A percentile compares a stretch with the other conserved stretches of the same genome.
Evolutionary conservation across 2,888 invertebrate genomes (phyloP).

Genomic region (Euplexia lucipara): DNA sequence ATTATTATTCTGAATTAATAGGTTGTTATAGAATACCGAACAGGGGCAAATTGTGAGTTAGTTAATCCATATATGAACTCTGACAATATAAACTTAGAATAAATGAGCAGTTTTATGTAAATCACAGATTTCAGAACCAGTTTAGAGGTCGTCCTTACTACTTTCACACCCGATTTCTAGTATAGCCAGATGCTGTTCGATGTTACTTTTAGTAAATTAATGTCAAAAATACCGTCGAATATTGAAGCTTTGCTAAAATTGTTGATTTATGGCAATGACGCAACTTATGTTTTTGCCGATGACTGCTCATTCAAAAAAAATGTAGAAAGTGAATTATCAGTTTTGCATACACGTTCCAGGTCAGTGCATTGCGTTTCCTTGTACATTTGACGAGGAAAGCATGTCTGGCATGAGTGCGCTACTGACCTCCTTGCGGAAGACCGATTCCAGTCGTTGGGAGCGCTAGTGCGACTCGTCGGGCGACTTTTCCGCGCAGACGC

Average conservation of each 20-base stretch:
- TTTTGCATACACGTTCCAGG: slow-evolving; percentile 42
- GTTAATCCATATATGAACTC: slow-evolving; percentile 56
- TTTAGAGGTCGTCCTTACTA: slow-evolving; percentile 78
- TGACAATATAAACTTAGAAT: slow-evolving; percentile 67
- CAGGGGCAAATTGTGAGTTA: slow-evolving; percentile 59
- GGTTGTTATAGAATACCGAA: slow-evolving; percentile 36
- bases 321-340: slow-evolving; percentile 65
- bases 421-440: slow-evolving; percentile 85
- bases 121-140: slow-evolving; percentile 80
- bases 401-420: slow-evolving; percentile 72
- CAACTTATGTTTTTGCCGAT: slow-evolving; percentile 53
- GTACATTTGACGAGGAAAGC: slow-evolving; percentile 58
- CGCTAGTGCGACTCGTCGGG: slow-evolving; percentile 76
- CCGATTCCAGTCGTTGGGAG: slow-evolving; percentile 74
- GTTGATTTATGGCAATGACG: slow-evolving; percentile 49
- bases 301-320: slow-evolving; percentile 52
- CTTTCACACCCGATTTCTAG: slow-evolving; percentile 87
- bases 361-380: slow-evolving; percentile 44
- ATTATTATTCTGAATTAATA: slow-evolving; percentile 39
- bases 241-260: slow-evolving; percentile 44
- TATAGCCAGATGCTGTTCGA: slow-evolving; percentile 71
- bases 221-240: slow-evolving; percentile 42
- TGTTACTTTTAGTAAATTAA: slow-evolving; percentile 73
- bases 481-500: slow-evolving; percentile 83
- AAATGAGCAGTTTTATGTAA: slow-evolving; percentile 78